Conservation (phyloP, 1,140 invertebrate genomes). For the Mactra quadrangularis region DNA sequence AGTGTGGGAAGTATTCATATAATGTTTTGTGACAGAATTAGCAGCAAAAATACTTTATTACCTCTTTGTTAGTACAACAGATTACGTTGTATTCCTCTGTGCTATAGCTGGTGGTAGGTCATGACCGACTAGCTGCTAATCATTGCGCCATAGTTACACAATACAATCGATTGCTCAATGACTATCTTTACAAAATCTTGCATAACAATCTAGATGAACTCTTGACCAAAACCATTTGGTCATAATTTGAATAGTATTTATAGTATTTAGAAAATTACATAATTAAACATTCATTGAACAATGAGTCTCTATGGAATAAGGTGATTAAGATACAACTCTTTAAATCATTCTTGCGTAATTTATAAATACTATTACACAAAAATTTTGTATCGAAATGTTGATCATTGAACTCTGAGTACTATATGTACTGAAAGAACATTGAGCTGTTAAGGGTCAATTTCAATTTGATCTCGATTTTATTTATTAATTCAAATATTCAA, state of each 20-base stretch:
- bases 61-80: conserved; percentile 28
- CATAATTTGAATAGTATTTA: conserved; percentile 47
- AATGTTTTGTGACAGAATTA: no score
- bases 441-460: no score
- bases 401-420: no score
- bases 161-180: conserved; percentile 32
- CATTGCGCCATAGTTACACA: conserved; percentile 45
- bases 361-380: no score
- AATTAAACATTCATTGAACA: conserved; percentile 50
- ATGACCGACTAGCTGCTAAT: conserved; percentile 37
- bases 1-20: no score
- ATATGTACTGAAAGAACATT: no score
- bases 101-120: conserved; percentile 31
- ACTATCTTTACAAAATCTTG: conserved; percentile 46
- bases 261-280: conserved; percentile 56
- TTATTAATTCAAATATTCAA: no score
- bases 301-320: conserved; percentile 16
- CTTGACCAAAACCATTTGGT: conserved; percentile 14
- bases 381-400: no score
- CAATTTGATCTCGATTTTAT: no score
- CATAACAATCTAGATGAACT: conserved; percentile 36
- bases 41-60: conserved; percentile 2
- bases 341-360: conserved; percentile 28
- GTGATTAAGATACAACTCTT: conserved; percentile 39
- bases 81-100: conserved; percentile 23